Percentiles rank a stretch among this genome's conserved stretches.
These are phyloP conservation scores for Anas platyrhynchos DNA, from an alignment of 2,113 vertebrate species.

Conservation along the genomic window DNA sequence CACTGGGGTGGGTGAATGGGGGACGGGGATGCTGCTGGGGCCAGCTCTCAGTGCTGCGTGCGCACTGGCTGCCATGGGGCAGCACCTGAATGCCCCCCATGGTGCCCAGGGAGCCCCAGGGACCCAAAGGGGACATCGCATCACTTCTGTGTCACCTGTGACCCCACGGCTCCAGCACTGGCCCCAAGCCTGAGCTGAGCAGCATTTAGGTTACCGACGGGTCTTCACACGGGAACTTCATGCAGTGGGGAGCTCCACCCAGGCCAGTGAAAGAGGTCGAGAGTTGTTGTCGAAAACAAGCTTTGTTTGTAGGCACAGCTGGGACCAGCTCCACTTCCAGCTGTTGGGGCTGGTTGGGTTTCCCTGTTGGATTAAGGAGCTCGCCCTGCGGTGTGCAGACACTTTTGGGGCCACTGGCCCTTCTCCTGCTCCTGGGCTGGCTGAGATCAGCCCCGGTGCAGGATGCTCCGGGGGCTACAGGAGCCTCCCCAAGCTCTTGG, in stretches of 20 bases:
- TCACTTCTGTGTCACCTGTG: background rate
- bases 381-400: background rate
- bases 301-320: background rate
- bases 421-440: too few species aligned
- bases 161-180: fast-evolving
- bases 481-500: too few species aligned
- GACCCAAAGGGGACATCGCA: background rate
- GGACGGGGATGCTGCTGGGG: fast-evolving
- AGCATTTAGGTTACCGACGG: background rate
- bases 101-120: background rate
- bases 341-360: background rate
- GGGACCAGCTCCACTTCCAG: background rate
- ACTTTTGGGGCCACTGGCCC: background rate
- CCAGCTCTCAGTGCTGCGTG: background rate
- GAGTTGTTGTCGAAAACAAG: background rate
- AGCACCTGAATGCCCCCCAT: fast-evolving
- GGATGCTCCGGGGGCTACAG: background rate
- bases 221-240: background rate
- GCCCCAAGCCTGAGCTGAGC: background rate
- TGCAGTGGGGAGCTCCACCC: background rate
- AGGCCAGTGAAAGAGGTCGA: background rate
- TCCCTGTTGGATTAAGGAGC: background rate
- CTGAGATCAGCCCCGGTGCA: background rate
- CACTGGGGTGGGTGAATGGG: background rate
- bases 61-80: fast-evolving